Evolutionary conservation across 1,140 invertebrate species (phyloP), one percentile per base, ranked within the genome.

Genomic region (Monomorium pharaonis): DNA sequence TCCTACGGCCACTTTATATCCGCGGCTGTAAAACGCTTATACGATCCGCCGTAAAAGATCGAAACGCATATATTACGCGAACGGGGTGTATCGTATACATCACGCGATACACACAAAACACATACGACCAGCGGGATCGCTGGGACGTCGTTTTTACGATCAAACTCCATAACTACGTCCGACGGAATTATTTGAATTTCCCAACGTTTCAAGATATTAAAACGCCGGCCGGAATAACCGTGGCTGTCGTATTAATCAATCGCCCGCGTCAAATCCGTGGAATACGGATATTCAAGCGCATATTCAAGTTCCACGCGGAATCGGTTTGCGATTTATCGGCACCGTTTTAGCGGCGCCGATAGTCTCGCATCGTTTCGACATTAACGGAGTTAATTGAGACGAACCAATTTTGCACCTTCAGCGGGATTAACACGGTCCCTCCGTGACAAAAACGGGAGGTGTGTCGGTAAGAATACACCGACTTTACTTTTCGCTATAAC

Each of bases 11-110:
- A 80, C 77, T 80, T 80, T 80, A 80, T 80, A 80, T 69, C 77
- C 62, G 49, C 63, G 62, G 77, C 33, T 80, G 49, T 80, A 80
- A 80, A 80, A 80, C 21, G 44, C 49, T 80, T 80, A 80, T 80
- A 80, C 77, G 77, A 69, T 80, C 77, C 62, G 49, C 62, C 62
- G 65, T 80, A 80, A 80, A 80, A 69, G 77, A 69, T 80, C 77
- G 77, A 80, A 80, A 80, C 62, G 77, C 77, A 80, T 80, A 80
- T 80, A 80, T 80, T 80, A 80, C 77, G 62, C 33, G 77, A 69
- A 69, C 10, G 24, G 63, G 77, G 21, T 42, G 30, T 42, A 69
- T 54, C 63, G 63, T 80, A 69, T 80, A 69, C 44, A 51, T 37
- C 47, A n/a, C n/a, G 76, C 76, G 76, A 69, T 54, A 69, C 49